phyloP scores from a whole-genome alignment of 2,113 vertebrate species.

The Naja naja region DNA sequence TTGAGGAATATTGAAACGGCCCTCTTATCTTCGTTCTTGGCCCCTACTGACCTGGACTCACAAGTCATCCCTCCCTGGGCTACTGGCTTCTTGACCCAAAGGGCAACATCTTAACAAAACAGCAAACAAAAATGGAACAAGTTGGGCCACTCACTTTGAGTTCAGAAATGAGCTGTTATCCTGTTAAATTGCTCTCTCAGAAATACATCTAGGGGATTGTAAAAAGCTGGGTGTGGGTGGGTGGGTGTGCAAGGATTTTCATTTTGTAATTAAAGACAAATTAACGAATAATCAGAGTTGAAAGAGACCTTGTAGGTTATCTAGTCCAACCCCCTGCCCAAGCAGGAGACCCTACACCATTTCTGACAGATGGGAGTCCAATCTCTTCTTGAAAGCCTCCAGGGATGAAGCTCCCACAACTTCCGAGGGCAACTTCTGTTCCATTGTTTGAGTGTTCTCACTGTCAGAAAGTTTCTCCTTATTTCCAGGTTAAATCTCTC shows the following conservation, averaged over 20 bases:
- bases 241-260: not conserved
- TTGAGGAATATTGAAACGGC: not conserved
- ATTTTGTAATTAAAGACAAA: not conserved
- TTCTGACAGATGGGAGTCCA: no score
- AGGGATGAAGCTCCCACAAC: no score
- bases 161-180: not conserved
- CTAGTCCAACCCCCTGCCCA: no score
- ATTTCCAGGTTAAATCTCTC: no score
- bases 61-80: conserved; percentile 6
- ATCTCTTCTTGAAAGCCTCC: no score
- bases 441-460: no score
- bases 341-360: no score
- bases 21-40: not conserved
- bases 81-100: not conserved
- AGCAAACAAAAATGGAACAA: not conserved
- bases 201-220: not conserved
- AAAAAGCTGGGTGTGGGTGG: not conserved
- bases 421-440: no score
- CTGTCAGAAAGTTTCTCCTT: no score
- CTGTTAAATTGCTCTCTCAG: not conserved
- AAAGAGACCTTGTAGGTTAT: no score
- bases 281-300: no score
- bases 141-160: not conserved
- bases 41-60: conserved; percentile 13
- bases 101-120: not conserved